Conservation (phyloP, 2,888 invertebrate genomes). For the Hemaris fuciformis region DNA sequence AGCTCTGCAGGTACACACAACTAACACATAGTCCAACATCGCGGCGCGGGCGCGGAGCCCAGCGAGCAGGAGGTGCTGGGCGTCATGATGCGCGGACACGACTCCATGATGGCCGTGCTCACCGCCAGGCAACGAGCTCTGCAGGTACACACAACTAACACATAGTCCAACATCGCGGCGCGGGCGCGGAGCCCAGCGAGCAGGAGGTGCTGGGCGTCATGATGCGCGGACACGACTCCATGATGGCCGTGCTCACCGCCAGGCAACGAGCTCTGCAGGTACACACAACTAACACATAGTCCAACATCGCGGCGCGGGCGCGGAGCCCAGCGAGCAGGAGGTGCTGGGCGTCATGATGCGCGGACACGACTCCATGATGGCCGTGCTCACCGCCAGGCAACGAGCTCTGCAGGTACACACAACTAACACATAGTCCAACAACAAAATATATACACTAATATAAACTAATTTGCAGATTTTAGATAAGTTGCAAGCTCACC, state of each 20-base stretch:
- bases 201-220: conserved; percentile 89
- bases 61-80: conserved; percentile 91
- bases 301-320: conserved; percentile 62
- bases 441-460: no score
- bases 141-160: conserved; percentile 73
- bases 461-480: no score
- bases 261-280: conserved; percentile 89
- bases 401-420: conserved; percentile 85
- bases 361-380: conserved; percentile 91
- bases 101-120: conserved; percentile 90
- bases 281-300: background rate
- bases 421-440: background rate
- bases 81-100: conserved; percentile 89
- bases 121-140: conserved; percentile 86
- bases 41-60: conserved; percentile 82
- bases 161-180: conserved; percentile 42
- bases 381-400: conserved; percentile 87
- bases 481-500: no score
- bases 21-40: conserved; percentile 14
- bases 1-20: conserved; percentile 83
- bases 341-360: conserved; percentile 88
- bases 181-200: conserved; percentile 87
- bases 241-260: conserved; percentile 88
- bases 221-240: conserved; percentile 89
- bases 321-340: conserved; percentile 90